Evolutionary conservation across 2,888 invertebrate genomes (phyloP), one percentile per base, ranked within the genome.

Genomic region (Dasysyrphus albostriatus): DNA sequence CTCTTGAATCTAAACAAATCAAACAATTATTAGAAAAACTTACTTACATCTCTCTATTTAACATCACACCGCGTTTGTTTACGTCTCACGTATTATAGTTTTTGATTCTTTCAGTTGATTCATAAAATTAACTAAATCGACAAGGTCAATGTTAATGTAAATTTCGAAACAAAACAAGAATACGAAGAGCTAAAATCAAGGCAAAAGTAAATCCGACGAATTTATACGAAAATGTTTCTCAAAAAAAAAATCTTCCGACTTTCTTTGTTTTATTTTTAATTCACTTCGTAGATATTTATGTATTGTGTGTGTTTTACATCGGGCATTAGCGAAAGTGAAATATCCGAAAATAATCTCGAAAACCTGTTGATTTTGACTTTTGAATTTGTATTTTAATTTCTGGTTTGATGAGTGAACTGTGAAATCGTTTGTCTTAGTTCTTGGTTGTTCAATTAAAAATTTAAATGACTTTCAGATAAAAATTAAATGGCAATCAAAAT

Each of bases 1-100:
- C 75, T 84, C 65, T 56, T 29, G 34, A 47, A 63, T 54, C 49
- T 80, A 67, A 16, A 75, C 69, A 69, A 69, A 54, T 69, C 34
- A 54, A 34, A n/a, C n/a, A n/a, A 37, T 49, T 49, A 16, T 67
- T 12, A 39, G 39, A 37, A 39, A 19, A 54, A 29, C 29, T 24
- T 51, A 14, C 8, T 1, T 37, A 6, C 3, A 0, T 61, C 39
- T 7, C 12, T 24, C 16, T 7, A 7, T 14, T 10, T 10, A 14
- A 19, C 16, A 10, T 39, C n/a, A 12, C 19, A 6, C 34, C 10
- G 65, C 3, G 24, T 24, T 24, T 24, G 24, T 24, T 24, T 24
- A 24, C 24, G 24, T 24, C 24, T 24, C 24, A 24, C 24, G 24
- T 24, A 3, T 16, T 12, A 24, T 14, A 2, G 5, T 24, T 44